These are phyloP conservation scores for Oreochromis aureus DNA, from an alignment of 2,113 vertebrate species.

Conservation along the genomic window DNA sequence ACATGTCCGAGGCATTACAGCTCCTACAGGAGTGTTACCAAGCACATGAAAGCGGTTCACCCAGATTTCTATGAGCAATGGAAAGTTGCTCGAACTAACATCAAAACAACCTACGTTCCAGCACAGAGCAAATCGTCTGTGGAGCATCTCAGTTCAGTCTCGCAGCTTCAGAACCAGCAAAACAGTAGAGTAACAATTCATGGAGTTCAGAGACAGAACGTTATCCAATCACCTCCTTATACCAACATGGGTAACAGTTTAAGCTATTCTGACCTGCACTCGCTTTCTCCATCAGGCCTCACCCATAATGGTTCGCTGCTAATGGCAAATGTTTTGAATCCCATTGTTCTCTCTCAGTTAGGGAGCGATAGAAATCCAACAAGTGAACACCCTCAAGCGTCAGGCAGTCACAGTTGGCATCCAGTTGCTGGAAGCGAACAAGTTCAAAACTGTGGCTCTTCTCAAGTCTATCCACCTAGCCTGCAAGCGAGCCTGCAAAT, in stretches of 20 bases:
- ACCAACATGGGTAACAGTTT: conserved; percentile 1
- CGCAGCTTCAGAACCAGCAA: conserved; percentile 59
- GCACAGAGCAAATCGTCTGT: conserved; percentile 50
- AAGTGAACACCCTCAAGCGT: conserved; percentile 5
- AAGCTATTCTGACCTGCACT: conserved; percentile 54
- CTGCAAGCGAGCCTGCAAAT: conserved; percentile 40
- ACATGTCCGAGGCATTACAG: conserved; percentile 87
- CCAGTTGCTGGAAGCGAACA: conserved; percentile 6
- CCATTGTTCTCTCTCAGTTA: conserved; percentile 77
- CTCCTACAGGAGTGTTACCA: conserved; percentile 87
- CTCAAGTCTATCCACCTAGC: conserved; percentile 34
- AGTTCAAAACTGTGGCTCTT: conserved; percentile 16
- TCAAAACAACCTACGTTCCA: conserved; percentile 67
- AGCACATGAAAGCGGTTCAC: conserved; percentile 92
- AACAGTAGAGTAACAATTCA: conserved; percentile 27
- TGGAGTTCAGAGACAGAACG: conserved; percentile 70
- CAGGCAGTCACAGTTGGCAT: conserved; percentile 28
- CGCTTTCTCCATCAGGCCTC: conserved; percentile 64
- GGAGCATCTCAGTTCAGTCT: conserved; percentile 63
- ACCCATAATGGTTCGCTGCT: conserved; percentile 73
- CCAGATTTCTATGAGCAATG: conserved; percentile 87
- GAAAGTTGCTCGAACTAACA: conserved; percentile 80
- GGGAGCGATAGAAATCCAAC: conserved; percentile 43
- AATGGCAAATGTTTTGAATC: conserved; percentile 75
- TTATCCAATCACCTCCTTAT: conserved; percentile 33